Conservation (phyloP, 2,888 invertebrate species). For the Latrodectus elegans region DNA sequence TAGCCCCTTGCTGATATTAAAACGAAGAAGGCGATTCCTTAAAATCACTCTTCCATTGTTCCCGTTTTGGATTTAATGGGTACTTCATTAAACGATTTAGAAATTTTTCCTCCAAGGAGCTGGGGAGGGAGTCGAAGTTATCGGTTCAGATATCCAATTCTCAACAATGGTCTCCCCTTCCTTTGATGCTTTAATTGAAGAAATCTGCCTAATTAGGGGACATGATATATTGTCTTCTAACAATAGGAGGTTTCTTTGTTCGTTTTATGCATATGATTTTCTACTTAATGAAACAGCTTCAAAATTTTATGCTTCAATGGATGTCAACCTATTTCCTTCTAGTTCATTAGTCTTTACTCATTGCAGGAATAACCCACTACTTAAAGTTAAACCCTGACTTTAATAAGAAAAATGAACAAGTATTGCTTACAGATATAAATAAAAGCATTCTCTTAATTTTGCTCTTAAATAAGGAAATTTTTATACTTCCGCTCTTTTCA, state of each 20-base stretch:
- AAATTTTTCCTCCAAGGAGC: constrained; percentile 34
- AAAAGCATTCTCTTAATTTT: no score
- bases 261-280: constrained; percentile 39
- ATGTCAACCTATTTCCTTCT: constrained; percentile 28
- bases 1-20: constrained; percentile 34
- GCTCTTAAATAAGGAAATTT: no score
- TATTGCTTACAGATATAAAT: no score
- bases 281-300: constrained; percentile 46
- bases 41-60: constrained; percentile 55
- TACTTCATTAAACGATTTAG: constrained; percentile 56
- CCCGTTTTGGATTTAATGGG: constrained; percentile 39
- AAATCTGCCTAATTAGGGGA: constrained; percentile 35
- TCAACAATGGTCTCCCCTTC: constrained; percentile 32
- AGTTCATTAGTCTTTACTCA: constrained; percentile 22
- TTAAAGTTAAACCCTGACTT: background rate
- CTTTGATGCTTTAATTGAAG: constrained; percentile 32
- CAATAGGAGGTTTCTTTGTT: constrained; percentile 36
- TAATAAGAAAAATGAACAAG: no score
- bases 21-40: constrained; percentile 53
- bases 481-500: no score
- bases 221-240: constrained; percentile 43
- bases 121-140: constrained; percentile 24
- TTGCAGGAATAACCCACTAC: constrained; percentile 3
- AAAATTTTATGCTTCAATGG: constrained; percentile 29
- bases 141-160: constrained; percentile 51